A percentile compares a stretch with the other conserved stretches of the same genome.
phyloP scores from a whole-genome alignment of 1,140 invertebrate species.

The Zaprionus capensis region DNA sequence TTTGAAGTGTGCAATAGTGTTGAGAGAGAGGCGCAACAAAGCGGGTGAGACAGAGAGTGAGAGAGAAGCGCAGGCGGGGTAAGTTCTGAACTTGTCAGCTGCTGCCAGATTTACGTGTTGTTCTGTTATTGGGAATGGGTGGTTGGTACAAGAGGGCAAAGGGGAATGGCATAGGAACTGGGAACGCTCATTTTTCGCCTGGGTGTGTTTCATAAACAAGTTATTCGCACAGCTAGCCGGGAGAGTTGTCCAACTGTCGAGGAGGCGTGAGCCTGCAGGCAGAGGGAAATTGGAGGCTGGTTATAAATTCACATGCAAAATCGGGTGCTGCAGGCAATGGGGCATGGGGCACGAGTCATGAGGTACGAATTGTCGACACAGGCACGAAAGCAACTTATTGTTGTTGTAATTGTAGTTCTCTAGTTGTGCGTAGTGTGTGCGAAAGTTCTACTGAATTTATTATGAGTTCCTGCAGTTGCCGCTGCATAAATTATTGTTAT shows the following conservation, averaged over 20 bases:
- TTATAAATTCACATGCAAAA: conserved; percentile 76
- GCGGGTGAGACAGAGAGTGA: not conserved
- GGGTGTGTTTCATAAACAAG: conserved; percentile 71
- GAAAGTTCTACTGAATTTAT: conserved; percentile 74
- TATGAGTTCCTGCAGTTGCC: conserved; percentile 69
- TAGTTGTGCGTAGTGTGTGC: conserved; percentile 46
- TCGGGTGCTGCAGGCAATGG: conserved; percentile 31
- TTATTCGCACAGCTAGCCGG: conserved; percentile 37
- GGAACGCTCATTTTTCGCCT: conserved; percentile 47
- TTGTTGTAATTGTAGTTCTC: conserved; percentile 50
- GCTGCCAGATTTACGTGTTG: conserved; percentile 76
- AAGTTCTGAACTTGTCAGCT: conserved; percentile 45
- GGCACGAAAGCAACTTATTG: conserved; percentile 62
- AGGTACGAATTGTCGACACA: conserved; percentile 53
- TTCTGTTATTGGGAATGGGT: conserved; percentile 53
- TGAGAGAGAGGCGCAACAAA: conserved; percentile 33
- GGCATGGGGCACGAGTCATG: conserved; percentile 4
- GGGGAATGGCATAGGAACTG: not conserved
- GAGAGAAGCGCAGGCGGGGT: not conserved
- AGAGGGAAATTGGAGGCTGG: conserved; percentile 12
- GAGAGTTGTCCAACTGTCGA: conserved; percentile 8
- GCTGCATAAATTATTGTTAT: conserved; percentile 80
- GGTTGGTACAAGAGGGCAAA: not conserved
- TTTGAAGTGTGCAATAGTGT: conserved; percentile 62
- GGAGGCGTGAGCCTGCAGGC: not conserved